Percentiles rank a stretch among this genome's conserved stretches.
phyloP scores from a whole-genome alignment of 2,797 vertebrate genomes.

The Rhyacichthys aspro region DNA sequence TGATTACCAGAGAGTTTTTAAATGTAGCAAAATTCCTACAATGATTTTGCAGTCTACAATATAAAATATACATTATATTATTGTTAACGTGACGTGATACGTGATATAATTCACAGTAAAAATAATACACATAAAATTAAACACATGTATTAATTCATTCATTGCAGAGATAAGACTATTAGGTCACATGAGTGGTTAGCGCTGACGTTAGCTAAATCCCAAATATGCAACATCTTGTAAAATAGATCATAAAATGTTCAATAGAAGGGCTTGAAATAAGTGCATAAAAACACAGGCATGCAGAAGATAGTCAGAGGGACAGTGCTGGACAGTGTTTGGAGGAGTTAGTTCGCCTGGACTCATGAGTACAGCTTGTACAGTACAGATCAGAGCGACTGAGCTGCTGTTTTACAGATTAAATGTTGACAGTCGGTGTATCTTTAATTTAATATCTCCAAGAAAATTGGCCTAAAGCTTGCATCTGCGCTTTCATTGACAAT shows the following conservation, averaged over 20 bases:
- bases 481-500: constrained; percentile 2
- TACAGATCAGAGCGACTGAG: neutral
- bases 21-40: too few species aligned
- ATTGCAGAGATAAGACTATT: too few species aligned
- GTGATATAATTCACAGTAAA: too few species aligned
- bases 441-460: too few species aligned
- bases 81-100: too few species aligned
- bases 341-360: neutral
- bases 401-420: neutral
- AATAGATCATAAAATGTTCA: neutral
- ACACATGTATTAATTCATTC: too few species aligned
- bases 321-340: neutral
- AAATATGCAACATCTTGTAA: neutral
- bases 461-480: too few species aligned
- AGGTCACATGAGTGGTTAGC: neutral
- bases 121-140: too few species aligned
- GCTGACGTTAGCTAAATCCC: neutral
- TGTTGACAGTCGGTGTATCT: neutral
- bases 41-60: too few species aligned
- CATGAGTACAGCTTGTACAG: constrained; percentile 26
- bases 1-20: too few species aligned
- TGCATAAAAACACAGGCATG: neutral
- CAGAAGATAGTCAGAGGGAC: neutral
- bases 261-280: neutral
- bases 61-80: too few species aligned